Evolutionary conservation across 2,888 invertebrate genomes (phyloP).

Genomic region (Stenodema calcarata): DNA sequence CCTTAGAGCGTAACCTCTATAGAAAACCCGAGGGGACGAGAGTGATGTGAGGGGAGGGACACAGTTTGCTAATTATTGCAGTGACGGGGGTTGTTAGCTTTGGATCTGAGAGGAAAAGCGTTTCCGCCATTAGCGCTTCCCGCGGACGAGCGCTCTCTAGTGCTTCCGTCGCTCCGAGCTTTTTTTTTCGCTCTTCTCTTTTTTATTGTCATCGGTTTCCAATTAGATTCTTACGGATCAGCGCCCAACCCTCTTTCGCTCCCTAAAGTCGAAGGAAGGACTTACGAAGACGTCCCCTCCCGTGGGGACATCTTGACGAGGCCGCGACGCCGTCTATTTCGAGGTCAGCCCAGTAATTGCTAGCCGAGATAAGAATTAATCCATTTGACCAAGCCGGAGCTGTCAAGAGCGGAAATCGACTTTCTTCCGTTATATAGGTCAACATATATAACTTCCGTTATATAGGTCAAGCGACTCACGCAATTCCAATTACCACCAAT

Average conservation of each 20-base stretch:
- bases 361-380: background rate
- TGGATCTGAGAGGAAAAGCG: background rate
- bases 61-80: constrained; percentile 27
- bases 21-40: background rate
- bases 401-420: background rate
- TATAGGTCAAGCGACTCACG: background rate
- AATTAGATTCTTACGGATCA: constrained; percentile 37
- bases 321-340: background rate
- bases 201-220: constrained; percentile 39
- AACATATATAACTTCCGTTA: background rate
- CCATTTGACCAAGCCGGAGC: background rate
- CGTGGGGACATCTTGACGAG: background rate
- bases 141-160: background rate
- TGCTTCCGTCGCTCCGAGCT: background rate
- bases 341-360: background rate
- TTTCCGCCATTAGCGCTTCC: constrained; percentile 20
- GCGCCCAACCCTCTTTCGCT: background rate
- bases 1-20: background rate
- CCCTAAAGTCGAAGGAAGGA: background rate
- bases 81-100: background rate
- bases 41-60: background rate
- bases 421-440: background rate
- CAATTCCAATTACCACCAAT: no score
- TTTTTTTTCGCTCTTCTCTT: background rate
- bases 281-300: background rate